phyloP scores from a whole-genome alignment of 2,797 vertebrate genomes.

The Gymnodraco acuticeps region DNA sequence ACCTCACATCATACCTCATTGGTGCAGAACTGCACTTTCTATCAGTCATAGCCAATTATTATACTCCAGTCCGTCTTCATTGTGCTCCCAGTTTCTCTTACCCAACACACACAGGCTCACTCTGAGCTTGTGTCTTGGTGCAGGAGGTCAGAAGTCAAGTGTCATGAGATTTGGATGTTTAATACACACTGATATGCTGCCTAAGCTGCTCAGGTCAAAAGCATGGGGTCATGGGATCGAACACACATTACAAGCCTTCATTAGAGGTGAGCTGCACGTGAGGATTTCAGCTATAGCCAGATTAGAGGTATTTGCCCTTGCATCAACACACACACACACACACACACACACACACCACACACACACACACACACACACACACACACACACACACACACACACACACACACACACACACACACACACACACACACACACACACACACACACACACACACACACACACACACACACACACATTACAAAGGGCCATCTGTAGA shows the following conservation, averaged over 20 bases:
- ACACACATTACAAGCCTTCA: conserved; percentile 48
- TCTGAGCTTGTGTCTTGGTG: conserved; percentile 9
- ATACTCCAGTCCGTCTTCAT: not conserved
- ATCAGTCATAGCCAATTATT: not conserved
- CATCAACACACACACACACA: conserved; percentile 20
- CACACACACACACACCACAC: conserved; percentile 14
- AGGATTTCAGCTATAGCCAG: conserved; percentile 64
- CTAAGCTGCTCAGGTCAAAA: conserved; percentile 69
- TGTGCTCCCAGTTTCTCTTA: not conserved
- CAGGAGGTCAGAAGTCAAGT: conserved; percentile 57
- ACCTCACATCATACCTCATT: conserved; percentile 1
- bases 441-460: not conserved
- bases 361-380: conserved; percentile 38
- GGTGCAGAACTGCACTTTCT: not conserved
- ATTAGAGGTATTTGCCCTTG: conserved; percentile 60
- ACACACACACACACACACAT: conserved; percentile 37
- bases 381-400: conserved; percentile 38
- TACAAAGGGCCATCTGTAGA: conserved; percentile 33
- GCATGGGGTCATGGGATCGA: conserved; percentile 49
- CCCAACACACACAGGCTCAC: not conserved
- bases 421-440: too few species aligned
- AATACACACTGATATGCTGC: conserved; percentile 57
- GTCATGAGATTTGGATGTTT: conserved; percentile 68
- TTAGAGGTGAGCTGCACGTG: conserved; percentile 70
- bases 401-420: not conserved